Conservation (phyloP, 2,797 vertebrate genomes). For the Capromys pilorides region DNA sequence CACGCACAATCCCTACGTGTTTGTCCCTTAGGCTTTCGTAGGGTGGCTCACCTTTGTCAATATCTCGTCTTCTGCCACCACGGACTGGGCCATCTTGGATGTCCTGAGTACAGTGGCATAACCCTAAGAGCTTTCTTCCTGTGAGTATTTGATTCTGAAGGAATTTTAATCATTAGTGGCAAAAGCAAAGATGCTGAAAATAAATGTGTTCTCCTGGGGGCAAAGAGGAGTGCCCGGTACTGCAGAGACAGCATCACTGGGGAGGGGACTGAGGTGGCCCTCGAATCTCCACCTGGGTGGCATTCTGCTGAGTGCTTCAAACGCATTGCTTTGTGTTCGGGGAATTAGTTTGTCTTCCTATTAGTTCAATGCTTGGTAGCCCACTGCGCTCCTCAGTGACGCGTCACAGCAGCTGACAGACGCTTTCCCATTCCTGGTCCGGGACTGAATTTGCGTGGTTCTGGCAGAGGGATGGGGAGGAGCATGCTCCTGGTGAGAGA, state of each 20-base stretch:
- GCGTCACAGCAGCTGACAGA: neutral
- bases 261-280: neutral
- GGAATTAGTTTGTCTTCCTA: neutral
- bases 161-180: conserved; percentile 15
- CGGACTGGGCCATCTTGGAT: neutral
- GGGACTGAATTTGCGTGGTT: neutral
- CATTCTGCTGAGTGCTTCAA: neutral
- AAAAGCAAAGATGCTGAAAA: conserved; percentile 8
- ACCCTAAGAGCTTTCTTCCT: neutral
- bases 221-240: neutral
- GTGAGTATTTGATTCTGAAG: neutral
- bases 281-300: neutral
- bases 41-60: too few species aligned
- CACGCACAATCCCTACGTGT: neutral
- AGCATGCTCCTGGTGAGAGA: neutral
- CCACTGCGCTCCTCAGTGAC: neutral
- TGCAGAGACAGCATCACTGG: rapidly evolving
- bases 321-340: neutral
- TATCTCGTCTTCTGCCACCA: neutral
- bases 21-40: neutral
- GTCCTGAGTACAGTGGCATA: neutral
- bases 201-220: neutral
- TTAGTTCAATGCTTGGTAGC: neutral
- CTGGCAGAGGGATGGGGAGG: neutral
- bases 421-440: neutral